Evolutionary conservation across 2,888 invertebrate genomes (phyloP).

Genomic region (Sarcophaga caerulescens): DNA sequence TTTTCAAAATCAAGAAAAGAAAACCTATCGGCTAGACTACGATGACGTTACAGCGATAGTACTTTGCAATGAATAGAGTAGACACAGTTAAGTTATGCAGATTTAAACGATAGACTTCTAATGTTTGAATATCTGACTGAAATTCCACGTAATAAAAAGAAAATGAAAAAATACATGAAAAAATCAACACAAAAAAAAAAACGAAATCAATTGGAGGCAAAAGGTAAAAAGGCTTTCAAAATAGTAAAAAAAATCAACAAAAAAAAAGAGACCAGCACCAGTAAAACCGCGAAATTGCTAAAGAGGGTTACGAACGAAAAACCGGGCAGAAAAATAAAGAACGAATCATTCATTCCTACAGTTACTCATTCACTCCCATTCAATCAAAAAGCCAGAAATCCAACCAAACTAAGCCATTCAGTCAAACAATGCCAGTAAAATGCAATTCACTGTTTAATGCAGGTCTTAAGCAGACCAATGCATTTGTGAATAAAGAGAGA

Average conservation of each 20-base stretch:
- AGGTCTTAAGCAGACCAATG: not conserved
- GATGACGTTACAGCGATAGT: constrained; percentile 57
- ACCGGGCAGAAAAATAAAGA: constrained; percentile 15
- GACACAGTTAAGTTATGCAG: constrained; percentile 62
- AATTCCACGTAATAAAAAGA: not conserved
- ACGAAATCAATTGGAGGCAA: constrained; percentile 19
- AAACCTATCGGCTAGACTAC: constrained; percentile 45
- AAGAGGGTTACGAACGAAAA: constrained; percentile 6
- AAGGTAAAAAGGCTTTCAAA: constrained; percentile 32
- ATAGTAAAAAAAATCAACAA: constrained; percentile 8
- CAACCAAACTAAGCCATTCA: not conserved
- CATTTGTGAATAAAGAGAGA: not conserved
- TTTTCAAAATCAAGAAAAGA: constrained; percentile 18
- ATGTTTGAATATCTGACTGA: not conserved
- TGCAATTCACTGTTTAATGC: not conserved
- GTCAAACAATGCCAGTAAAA: not conserved
- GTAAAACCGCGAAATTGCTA: constrained; percentile 35
- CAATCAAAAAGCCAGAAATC: not conserved
- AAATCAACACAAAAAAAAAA: constrained; percentile 27
- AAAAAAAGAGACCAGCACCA: constrained; percentile 8
- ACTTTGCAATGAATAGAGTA: constrained; percentile 39
- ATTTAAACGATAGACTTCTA: constrained; percentile 57
- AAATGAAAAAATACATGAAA: constrained; percentile 26
- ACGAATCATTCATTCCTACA: constrained; percentile 49
- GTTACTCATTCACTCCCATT: not conserved